Conservation (phyloP, 2,797 vertebrate genomes). For the Erpetoichthys calabaricus region DNA sequence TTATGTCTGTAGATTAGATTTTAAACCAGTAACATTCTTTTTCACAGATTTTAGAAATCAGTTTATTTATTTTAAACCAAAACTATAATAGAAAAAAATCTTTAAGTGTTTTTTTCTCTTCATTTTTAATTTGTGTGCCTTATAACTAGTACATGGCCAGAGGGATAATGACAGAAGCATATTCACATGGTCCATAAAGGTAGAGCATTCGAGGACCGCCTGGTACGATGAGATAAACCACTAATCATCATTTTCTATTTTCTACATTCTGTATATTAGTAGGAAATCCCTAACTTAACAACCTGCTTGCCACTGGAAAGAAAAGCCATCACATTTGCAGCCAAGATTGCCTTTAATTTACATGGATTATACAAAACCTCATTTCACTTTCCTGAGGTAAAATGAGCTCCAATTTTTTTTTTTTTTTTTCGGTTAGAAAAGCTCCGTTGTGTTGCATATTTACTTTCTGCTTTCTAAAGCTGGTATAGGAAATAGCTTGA, state of each 20-base stretch:
- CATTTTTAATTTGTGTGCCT: conserved; percentile 31
- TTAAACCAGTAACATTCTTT: too few relatives aligned
- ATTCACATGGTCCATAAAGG: conserved; percentile 28
- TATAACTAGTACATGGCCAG: conserved; percentile 27
- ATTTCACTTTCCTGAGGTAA: conserved; percentile 17
- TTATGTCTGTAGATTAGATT: too few relatives aligned
- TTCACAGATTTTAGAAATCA: too few relatives aligned
- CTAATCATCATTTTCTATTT: conserved; percentile 29
- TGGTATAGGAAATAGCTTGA: too few relatives aligned
- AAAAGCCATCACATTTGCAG: conserved; percentile 35
- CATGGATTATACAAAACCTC: not conserved
- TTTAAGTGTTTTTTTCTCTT: conserved; percentile 27
- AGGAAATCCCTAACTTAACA: conserved; percentile 31
- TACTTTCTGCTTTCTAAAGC: not conserved
- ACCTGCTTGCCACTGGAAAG: conserved; percentile 2
- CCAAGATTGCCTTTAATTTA: conserved; percentile 25
- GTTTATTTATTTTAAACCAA: too few relatives aligned
- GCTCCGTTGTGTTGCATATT: not conserved
- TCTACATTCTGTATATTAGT: conserved; percentile 22
- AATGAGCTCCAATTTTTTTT: conserved; percentile 4
- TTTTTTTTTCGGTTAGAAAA: not conserved
- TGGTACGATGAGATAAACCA: conserved; percentile 27
- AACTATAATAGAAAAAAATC: too few relatives aligned
- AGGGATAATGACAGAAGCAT: conserved; percentile 43
- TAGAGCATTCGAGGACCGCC: conserved; percentile 23